Evolutionary conservation across 2,797 vertebrate species (phyloP).

Genomic region (Hydrocynus forskahlii): DNA sequence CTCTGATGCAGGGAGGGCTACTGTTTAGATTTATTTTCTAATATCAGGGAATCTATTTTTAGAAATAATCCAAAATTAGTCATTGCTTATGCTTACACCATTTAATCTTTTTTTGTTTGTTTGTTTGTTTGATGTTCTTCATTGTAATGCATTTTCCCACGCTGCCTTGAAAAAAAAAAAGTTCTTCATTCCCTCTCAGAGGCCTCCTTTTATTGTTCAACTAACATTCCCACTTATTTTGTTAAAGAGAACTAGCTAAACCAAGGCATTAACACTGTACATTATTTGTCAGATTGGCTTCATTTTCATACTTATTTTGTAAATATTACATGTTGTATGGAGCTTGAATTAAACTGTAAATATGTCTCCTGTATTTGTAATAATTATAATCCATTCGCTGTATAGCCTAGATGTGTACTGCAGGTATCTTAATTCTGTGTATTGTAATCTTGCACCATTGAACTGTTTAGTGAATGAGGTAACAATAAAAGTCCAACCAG

Average conservation of each 20-base stretch:
- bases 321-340: constrained; percentile 96
- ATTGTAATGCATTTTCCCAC: constrained; percentile 69
- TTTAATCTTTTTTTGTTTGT: constrained; percentile 47
- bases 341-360: constrained; percentile 99
- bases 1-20: constrained; percentile 56
- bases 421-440: constrained; percentile 97
- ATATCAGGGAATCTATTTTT: constrained; percentile 80
- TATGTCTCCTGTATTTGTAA: constrained; percentile 99
- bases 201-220: constrained; percentile 64
- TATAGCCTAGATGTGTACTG: constrained; percentile 99
- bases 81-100: constrained; percentile 64
- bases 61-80: constrained; percentile 63
- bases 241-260: constrained; percentile 70
- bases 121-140: constrained; percentile 66
- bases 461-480: constrained; percentile 95
- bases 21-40: constrained; percentile 70
- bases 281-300: constrained; percentile 88
- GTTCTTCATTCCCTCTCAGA: constrained; percentile 65
- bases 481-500: constrained; percentile 97
- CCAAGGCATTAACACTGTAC: constrained; percentile 89
- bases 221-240: constrained; percentile 64
- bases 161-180: constrained; percentile 75
- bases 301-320: constrained; percentile 98
- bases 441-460: constrained; percentile 97
- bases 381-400: constrained; percentile 99